Evolutionary conservation across 92 coral and sea anemone species (phyloP).

Genomic region (Blastomussa wellsi): DNA sequence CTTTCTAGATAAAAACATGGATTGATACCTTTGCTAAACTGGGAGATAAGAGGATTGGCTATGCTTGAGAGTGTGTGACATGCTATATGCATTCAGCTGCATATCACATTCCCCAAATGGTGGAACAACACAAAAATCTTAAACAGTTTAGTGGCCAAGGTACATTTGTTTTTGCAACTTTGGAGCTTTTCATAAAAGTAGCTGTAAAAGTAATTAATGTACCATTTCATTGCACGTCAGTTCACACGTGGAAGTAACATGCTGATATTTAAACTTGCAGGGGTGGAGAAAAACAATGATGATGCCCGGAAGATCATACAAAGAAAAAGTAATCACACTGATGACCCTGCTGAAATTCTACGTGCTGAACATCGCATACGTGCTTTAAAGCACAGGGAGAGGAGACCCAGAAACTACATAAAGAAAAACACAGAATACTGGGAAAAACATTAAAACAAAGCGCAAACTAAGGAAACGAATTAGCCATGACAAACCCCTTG

Average conservation of each 20-base stretch:
- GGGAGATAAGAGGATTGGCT: slow-evolving; percentile 9
- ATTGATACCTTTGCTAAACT: background rate
- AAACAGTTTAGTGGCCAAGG: slow-evolving; percentile 33
- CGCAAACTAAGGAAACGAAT: slow-evolving; percentile 1
- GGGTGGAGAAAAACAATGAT: slow-evolving; percentile 36
- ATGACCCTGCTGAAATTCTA: slow-evolving; percentile 47
- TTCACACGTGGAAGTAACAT: too few species aligned
- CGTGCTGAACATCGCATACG: slow-evolving; percentile 29
- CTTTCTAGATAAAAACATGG: background rate
- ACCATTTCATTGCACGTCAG: too few species aligned
- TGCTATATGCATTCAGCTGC: slow-evolving; percentile 38
- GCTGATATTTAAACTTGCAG: background rate
- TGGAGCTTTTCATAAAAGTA: background rate
- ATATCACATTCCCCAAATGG: slow-evolving; percentile 23
- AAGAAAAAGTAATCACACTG: slow-evolving; percentile 43
- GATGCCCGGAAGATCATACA: slow-evolving; percentile 24
- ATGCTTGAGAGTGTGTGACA: slow-evolving; percentile 16
- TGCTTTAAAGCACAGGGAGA: slow-evolving; percentile 30
- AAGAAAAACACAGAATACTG: slow-evolving; percentile 33
- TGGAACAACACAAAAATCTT: background rate
- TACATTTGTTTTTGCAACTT: background rate
- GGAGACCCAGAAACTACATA: slow-evolving; percentile 17
- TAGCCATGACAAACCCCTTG: slow-evolving; percentile 36
- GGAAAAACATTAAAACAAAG: slow-evolving; percentile 24
- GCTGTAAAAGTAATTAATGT: too few species aligned